Evolutionary conservation across 2,888 invertebrate species (phyloP).

Genomic region (Laspeyria flexula): DNA sequence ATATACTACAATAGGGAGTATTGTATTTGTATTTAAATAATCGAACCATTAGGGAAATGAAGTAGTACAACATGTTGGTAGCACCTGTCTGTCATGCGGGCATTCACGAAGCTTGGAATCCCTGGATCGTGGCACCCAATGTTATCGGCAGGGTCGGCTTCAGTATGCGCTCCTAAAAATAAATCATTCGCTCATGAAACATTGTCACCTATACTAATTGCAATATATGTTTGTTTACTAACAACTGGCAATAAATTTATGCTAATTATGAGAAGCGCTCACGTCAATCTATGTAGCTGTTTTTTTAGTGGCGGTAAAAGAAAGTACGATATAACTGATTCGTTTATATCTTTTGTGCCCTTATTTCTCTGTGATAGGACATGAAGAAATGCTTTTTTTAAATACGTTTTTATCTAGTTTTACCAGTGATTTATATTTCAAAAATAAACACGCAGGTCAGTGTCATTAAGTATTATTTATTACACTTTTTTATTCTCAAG

Average conservation of each 20-base stretch:
- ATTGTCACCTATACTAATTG: slow-evolving; percentile 21
- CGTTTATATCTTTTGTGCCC: no score
- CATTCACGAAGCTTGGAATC: slow-evolving; percentile 58
- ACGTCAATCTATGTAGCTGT: slow-evolving; percentile 16
- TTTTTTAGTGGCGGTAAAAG: neutral
- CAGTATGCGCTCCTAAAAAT: slow-evolving; percentile 47
- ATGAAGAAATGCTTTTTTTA: no score
- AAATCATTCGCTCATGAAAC: slow-evolving; percentile 38
- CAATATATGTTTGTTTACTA: slow-evolving; percentile 16
- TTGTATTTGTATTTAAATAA: no score
- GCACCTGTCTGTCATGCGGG: slow-evolving; percentile 49
- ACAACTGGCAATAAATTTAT: slow-evolving; percentile 16
- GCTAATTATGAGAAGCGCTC: slow-evolving; percentile 1
- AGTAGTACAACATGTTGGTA: slow-evolving; percentile 46
- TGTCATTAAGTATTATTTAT: no score
- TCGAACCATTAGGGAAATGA: neutral
- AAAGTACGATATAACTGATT: neutral
- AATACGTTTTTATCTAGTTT: no score
- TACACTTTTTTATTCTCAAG: no score
- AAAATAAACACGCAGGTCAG: no score
- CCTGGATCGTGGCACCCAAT: slow-evolving; percentile 63
- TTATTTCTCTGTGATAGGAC: no score
- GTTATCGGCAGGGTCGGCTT: slow-evolving; percentile 65
- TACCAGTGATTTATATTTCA: no score
- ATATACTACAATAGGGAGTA: no score